phyloP scores from a whole-genome alignment of 1,140 invertebrate species.

The Trialeurodes vaporariorum region DNA sequence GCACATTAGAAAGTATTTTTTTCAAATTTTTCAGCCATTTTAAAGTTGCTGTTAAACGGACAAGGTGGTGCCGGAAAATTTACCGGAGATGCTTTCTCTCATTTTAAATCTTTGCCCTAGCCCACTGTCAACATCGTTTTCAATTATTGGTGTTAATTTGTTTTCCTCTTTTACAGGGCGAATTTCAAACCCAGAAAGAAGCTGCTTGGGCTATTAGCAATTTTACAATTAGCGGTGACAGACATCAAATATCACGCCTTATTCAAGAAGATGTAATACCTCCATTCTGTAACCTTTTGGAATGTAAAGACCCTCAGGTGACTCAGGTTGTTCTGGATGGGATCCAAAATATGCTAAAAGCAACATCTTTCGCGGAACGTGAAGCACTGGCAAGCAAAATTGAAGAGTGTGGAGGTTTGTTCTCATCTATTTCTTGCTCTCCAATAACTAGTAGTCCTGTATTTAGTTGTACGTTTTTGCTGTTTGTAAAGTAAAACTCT shows the following conservation, averaged over 20 bases:
- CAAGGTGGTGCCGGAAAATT: no score
- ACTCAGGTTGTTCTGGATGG: constrained; percentile 86
- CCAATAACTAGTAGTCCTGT: no score
- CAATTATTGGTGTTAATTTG: neutral
- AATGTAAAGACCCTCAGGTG: constrained; percentile 81
- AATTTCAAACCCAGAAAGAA: constrained; percentile 98
- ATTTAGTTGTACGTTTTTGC: no score
- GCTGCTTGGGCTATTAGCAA: constrained; percentile 99
- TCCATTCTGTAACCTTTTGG: constrained; percentile 79
- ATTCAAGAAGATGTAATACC: constrained; percentile 80
- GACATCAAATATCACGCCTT: constrained; percentile 75
- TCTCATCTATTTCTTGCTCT: neutral
- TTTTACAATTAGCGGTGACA: constrained; percentile 91
- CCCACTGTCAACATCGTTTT: no score
- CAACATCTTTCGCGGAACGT: constrained; percentile 52
- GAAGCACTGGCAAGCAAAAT: constrained; percentile 74
- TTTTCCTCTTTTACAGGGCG: constrained; percentile 48
- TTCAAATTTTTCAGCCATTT: no score
- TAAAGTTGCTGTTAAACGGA: no score
- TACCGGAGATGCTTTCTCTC: no score
- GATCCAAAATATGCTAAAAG: constrained; percentile 81
- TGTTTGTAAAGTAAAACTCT: no score
- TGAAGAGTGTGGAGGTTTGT: constrained; percentile 71
- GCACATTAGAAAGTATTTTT: no score
- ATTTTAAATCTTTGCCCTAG: no score